Percentiles rank a stretch among this genome's conserved stretches.
Conservation (phyloP, 2,113 vertebrate genomes). For the Alosa alosa region DNA sequence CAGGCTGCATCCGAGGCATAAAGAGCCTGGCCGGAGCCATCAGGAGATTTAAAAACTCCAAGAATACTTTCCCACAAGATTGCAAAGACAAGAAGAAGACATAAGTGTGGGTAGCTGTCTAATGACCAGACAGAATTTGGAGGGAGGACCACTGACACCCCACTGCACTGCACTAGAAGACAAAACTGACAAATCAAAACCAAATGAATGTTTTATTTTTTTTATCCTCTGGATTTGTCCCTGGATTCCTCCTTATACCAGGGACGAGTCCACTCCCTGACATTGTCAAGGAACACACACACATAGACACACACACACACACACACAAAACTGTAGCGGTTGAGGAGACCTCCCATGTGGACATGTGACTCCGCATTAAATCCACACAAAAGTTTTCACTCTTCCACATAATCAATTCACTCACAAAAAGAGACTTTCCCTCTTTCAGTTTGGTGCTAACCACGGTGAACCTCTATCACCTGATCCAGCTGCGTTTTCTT, state of each 20-base stretch:
- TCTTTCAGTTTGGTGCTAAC: slow-evolving; percentile 39
- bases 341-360: neutral
- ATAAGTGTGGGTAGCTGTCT: slow-evolving; percentile 47
- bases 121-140: slow-evolving; percentile 50
- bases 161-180: slow-evolving; percentile 72
- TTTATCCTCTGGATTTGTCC: slow-evolving; percentile 52
- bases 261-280: slow-evolving; percentile 10
- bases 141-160: slow-evolving; percentile 76
- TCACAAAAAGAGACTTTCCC: slow-evolving; percentile 22
- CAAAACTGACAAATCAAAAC: slow-evolving; percentile 63
- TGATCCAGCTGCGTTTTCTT: slow-evolving; percentile 17
- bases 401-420: neutral
- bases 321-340: slow-evolving; percentile 24
- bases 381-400: neutral
- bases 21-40: slow-evolving; percentile 22
- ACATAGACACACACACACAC: neutral
- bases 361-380: neutral
- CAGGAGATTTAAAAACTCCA: slow-evolving; percentile 48
- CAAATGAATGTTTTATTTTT: slow-evolving; percentile 73
- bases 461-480: slow-evolving; percentile 6
- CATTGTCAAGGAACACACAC: neutral
- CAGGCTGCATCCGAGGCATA: slow-evolving; percentile 90
- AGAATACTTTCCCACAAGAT: slow-evolving; percentile 18
- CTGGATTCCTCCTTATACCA: slow-evolving; percentile 38
- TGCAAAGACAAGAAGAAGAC: slow-evolving; percentile 56